A percentile compares a stretch with the other conserved stretches of the same genome.
Evolutionary conservation across 2,888 invertebrate genomes (phyloP).

Genomic region (Orthosia gothica): DNA sequence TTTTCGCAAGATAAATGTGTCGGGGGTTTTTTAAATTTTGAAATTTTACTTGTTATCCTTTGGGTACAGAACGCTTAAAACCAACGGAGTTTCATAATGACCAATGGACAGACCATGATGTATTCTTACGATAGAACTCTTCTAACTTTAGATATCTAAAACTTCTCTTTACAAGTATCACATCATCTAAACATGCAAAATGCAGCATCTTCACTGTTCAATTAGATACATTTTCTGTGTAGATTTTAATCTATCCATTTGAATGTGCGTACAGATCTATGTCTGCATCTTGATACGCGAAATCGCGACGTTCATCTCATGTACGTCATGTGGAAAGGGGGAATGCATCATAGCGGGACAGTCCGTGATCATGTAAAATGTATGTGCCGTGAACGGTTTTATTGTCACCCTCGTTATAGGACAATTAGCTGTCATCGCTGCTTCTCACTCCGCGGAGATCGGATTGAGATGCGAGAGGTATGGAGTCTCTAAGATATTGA

Average conservation of each 20-base stretch:
- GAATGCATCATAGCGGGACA: conserved; percentile 54
- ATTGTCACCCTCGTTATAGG: conserved; percentile 69
- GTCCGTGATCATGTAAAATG: conserved; percentile 60
- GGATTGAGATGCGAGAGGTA: conserved; percentile 32
- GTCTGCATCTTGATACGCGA: conserved; percentile 26
- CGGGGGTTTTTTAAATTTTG: too few species aligned
- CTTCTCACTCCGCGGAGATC: conserved; percentile 67
- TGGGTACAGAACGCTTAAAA: too few species aligned
- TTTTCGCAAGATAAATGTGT: too few species aligned
- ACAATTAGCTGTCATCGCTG: conserved; percentile 77
- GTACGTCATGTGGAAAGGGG: conserved; percentile 38
- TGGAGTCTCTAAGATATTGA: conserved; percentile 47
- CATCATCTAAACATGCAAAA: too few species aligned
- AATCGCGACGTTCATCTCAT: conserved; percentile 46
- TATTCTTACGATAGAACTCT: too few species aligned
- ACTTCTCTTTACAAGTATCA: too few species aligned
- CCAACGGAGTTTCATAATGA: too few species aligned
- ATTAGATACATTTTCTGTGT: background rate
- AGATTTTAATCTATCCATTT: conserved; percentile 1
- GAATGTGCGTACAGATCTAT: background rate
- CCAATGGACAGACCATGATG: too few species aligned
- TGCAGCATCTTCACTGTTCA: too few species aligned
- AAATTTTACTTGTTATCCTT: too few species aligned
- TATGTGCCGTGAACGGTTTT: conserved; percentile 67
- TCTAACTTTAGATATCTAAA: too few species aligned